phyloP scores from a whole-genome alignment of 2,888 invertebrate species.

The Galerucella nymphaeae region DNA sequence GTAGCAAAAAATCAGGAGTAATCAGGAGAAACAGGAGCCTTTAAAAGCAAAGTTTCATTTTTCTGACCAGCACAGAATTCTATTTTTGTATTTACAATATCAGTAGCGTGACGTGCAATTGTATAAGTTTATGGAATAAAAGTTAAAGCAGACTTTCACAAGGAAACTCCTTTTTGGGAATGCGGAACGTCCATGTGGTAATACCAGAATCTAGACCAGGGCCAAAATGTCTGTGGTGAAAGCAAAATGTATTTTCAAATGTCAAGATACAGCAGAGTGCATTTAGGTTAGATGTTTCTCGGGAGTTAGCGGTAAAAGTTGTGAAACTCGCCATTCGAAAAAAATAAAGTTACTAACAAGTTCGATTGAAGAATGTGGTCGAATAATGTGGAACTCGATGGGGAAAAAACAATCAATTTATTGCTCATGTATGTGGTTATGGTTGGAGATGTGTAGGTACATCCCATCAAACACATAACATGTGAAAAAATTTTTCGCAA shows the following conservation, averaged over 20 bases:
- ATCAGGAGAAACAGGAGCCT: constrained; percentile 35
- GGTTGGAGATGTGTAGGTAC: too few relatives aligned
- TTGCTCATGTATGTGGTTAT: too few relatives aligned
- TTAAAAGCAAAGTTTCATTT: constrained; percentile 48
- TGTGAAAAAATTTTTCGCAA: neutral
- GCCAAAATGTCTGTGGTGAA: neutral
- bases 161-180: too few relatives aligned
- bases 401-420: too few relatives aligned
- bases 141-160: too few relatives aligned
- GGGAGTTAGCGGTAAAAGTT: constrained; percentile 1
- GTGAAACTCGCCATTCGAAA: neutral
- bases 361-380: neutral
- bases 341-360: neutral
- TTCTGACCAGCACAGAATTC: constrained; percentile 35
- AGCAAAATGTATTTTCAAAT: constrained; percentile 12
- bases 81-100: too few relatives aligned
- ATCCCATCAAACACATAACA: neutral
- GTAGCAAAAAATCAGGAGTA: constrained; percentile 23
- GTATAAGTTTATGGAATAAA: too few relatives aligned
- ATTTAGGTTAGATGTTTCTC: neutral
- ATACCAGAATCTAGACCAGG: neutral
- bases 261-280: neutral
- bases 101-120: too few relatives aligned
- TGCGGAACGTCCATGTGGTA: neutral
- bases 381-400: neutral